phyloP scores from a whole-genome alignment of 2,113 vertebrate species.

The Brienomyrus longianalis region DNA sequence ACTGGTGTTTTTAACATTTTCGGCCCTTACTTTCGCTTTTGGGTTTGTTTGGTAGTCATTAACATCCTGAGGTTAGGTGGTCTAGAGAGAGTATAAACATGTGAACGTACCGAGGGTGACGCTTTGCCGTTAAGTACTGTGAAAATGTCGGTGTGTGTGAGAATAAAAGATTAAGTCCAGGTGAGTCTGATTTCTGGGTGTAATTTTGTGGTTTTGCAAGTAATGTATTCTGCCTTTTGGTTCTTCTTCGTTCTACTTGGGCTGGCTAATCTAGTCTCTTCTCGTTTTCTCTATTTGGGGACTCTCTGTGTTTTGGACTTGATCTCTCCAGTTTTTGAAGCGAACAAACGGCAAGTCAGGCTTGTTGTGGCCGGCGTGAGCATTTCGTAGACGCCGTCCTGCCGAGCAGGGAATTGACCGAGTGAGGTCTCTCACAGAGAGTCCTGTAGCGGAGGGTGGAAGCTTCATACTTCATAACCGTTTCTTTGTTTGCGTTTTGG shows the following conservation, averaged over 20 bases:
- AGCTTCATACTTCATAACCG: background rate
- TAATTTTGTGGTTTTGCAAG: background rate
- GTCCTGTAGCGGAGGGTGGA: background rate
- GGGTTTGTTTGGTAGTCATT: conserved; percentile 8
- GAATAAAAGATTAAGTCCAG: background rate
- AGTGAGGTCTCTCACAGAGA: background rate
- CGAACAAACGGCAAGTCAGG: background rate
- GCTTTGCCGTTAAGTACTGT: background rate
- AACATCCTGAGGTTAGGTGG: background rate
- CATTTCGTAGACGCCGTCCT: background rate
- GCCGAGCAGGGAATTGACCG: background rate
- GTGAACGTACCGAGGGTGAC: background rate
- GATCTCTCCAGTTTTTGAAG: background rate
- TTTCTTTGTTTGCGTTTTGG: background rate
- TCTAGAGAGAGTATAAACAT: background rate
- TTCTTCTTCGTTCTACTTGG: background rate
- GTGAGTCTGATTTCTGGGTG: background rate
- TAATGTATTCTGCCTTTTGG: background rate
- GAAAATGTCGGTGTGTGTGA: background rate
- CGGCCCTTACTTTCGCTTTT: background rate
- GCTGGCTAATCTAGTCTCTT: background rate
- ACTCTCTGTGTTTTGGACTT: background rate
- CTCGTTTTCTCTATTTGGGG: background rate
- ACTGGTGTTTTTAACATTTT: background rate
- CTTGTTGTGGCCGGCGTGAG: background rate